phyloP scores from a whole-genome alignment of 1,140 invertebrate species.

The Nasonia vitripennis region DNA sequence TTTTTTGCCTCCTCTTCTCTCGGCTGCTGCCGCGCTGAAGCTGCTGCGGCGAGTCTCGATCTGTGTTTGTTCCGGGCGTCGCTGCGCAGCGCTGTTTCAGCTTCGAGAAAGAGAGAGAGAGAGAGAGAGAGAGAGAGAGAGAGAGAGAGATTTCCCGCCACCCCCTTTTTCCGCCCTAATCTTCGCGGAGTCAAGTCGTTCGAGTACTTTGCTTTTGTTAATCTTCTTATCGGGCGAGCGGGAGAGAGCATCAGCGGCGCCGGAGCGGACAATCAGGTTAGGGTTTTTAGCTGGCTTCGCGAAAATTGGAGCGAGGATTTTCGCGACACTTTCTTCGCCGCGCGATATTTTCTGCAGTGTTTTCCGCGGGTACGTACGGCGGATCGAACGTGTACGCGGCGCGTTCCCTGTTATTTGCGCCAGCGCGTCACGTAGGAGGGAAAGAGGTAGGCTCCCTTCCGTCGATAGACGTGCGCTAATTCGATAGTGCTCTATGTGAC shows the following conservation, averaged over 20 bases:
- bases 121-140: neutral
- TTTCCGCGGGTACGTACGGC: neutral
- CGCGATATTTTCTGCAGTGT: too few relatives aligned
- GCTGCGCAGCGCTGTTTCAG: neutral
- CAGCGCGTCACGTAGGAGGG: too few relatives aligned
- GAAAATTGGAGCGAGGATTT: neutral
- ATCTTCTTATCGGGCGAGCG: conserved; percentile 11
- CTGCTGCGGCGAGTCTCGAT: neutral
- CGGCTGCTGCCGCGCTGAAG: neutral
- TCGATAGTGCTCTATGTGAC: neutral
- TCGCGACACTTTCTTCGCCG: neutral
- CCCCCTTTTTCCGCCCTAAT: neutral
- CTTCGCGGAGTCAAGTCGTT: neutral
- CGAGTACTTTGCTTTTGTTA: neutral
- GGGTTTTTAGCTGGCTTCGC: conserved; percentile 2
- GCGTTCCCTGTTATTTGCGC: neutral
- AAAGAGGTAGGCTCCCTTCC: neutral
- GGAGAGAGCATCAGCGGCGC: neutral
- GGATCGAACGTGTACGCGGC: too few relatives aligned
- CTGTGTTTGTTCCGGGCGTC: conserved; percentile 45
- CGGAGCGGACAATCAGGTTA: neutral
- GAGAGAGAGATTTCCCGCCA: neutral
- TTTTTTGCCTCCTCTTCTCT: conserved; percentile 7
- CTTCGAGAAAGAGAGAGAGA: neutral
- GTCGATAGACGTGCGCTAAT: conserved; percentile 8